Evolutionary conservation across 2,888 invertebrate genomes (phyloP).

Genomic region (Acronicta aceris): DNA sequence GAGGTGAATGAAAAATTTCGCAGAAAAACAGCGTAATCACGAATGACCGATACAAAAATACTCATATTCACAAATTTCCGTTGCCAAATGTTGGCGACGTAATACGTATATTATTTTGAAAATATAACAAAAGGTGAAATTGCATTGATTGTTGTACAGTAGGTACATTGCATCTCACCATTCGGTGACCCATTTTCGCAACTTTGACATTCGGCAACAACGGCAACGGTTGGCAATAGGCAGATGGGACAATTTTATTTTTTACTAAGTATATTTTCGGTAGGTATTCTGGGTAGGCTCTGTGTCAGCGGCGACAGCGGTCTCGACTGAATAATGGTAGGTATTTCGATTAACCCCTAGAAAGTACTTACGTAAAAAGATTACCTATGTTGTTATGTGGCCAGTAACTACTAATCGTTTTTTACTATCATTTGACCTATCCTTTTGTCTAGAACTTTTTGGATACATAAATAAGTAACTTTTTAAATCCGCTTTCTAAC

Average conservation of each 20-base stretch:
- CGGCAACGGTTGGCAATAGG: conserved; percentile 71
- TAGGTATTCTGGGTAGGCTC: conserved; percentile 67
- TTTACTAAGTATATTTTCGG: conserved; percentile 30
- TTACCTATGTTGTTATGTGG: not conserved
- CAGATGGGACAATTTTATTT: conserved; percentile 68
- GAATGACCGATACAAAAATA: conserved; percentile 50
- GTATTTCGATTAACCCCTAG: no score
- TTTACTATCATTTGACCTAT: conserved; percentile 15
- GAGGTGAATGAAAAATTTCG: conserved; percentile 20
- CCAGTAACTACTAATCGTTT: conserved; percentile 9
- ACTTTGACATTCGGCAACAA: conserved; percentile 78
- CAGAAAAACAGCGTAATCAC: conserved; percentile 30
- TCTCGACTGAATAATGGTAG: not conserved
- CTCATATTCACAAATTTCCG: conserved; percentile 21
- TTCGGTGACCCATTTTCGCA: conserved; percentile 84
- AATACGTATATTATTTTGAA: conserved; percentile 11
- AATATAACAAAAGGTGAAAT: conserved; percentile 59
- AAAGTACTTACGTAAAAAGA: no score
- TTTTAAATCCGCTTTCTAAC: conserved; percentile 21
- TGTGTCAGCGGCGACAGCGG: no score
- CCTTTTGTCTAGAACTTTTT: conserved; percentile 12
- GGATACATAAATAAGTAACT: conserved; percentile 7
- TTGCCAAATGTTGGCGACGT: conserved; percentile 45
- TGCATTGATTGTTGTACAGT: conserved; percentile 74
- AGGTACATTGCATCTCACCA: conserved; percentile 67